Conservation (phyloP, 2,888 invertebrate genomes). For the Cryptocephalus primarius region DNA sequence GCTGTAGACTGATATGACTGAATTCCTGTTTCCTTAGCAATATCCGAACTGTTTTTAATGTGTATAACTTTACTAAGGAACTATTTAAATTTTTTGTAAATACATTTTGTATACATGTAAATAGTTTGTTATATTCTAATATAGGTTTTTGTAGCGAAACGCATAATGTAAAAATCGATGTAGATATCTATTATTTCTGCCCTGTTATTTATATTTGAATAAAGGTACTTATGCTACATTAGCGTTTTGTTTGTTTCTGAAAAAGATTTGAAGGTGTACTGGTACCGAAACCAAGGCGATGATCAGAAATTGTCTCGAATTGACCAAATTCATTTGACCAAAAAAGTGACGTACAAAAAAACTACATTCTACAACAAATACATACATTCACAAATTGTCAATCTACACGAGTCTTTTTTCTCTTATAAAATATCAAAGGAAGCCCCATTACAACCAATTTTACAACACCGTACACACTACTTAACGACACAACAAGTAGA, state of each 20-base stretch:
- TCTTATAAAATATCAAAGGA: too few species aligned
- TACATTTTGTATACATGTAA: conserved; percentile 17
- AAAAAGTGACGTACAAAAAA: conserved; percentile 13
- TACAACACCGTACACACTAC: neutral
- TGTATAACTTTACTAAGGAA: neutral
- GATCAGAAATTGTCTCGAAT: too few species aligned
- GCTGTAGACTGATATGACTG: conserved; percentile 22
- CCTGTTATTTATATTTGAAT: conserved; percentile 27
- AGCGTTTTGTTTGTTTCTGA: too few species aligned
- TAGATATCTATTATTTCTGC: conserved; percentile 28
- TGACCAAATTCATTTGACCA: too few species aligned
- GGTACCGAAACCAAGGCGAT: too few species aligned
- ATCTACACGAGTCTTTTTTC: too few species aligned
- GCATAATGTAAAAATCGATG: conserved; percentile 22
- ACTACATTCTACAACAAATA: conserved; percentile 7
- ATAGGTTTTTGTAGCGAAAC: conserved; percentile 23
- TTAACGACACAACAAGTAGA: conserved; percentile 1
- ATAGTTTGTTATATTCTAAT: conserved; percentile 22
- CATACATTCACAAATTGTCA: too few species aligned
- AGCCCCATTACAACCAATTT: too few species aligned
- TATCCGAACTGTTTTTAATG: conserved; percentile 11
- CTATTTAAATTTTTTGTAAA: conserved; percentile 12
- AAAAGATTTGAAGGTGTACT: too few species aligned
- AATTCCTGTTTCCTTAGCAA: conserved; percentile 29
- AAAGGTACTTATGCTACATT: conserved; percentile 20